Conservation (phyloP, 2,797 vertebrate species). For the Megalops cyprinoides region DNA sequence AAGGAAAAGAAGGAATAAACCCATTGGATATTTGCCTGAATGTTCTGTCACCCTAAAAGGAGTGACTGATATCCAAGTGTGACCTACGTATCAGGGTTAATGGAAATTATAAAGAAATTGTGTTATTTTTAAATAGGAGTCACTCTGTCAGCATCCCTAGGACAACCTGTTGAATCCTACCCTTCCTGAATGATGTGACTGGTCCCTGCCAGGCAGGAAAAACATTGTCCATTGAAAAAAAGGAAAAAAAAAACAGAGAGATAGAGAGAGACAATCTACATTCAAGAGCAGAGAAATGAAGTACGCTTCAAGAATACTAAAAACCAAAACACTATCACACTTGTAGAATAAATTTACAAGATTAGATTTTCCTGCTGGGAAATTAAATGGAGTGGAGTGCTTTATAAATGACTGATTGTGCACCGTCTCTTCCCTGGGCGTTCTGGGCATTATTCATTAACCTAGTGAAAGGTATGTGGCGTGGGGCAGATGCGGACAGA, state of each 20-base stretch:
- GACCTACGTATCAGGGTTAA: neutral
- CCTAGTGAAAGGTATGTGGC: neutral
- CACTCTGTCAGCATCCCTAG: neutral
- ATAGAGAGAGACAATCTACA: conserved; percentile 1
- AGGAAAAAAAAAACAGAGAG: neutral
- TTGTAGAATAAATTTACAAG: conserved; percentile 29
- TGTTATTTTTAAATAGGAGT: neutral
- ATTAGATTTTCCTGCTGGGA: conserved; percentile 32
- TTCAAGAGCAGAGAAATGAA: conserved; percentile 8
- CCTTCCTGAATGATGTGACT: neutral
- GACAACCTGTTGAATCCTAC: neutral
- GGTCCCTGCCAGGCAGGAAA: neutral
- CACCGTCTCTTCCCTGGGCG: neutral
- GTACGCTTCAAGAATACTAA: conserved; percentile 9
- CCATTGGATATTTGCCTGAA: neutral
- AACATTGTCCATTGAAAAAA: neutral
- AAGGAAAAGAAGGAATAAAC: neutral
- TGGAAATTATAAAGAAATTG: neutral
- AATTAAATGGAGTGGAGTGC: conserved; percentile 22
- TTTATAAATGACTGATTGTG: conserved; percentile 20
- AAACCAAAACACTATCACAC: neutral
- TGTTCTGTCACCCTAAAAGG: neutral
- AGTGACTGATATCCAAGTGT: neutral
- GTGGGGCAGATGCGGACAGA: neutral
- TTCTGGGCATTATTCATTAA: conserved; percentile 28